Evolutionary conservation across 2,888 invertebrate genomes (phyloP).

Genomic region (Polymixis flavicincta): DNA sequence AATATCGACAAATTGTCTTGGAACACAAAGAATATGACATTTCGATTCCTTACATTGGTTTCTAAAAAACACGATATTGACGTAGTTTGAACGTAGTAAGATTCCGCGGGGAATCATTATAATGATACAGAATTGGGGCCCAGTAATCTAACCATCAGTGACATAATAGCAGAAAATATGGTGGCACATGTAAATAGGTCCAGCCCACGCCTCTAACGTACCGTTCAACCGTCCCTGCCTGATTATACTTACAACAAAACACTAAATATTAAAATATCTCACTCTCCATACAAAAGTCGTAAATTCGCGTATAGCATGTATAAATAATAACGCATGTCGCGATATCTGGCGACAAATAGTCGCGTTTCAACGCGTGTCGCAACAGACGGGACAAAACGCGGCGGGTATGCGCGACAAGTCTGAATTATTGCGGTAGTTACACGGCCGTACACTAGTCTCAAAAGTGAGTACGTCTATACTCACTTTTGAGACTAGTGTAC

Average conservation of each 20-base stretch:
- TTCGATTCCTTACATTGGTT: too few species aligned
- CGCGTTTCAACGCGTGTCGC: slow-evolving; percentile 73
- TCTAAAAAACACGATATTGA: too few species aligned
- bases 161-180: slow-evolving; percentile 11
- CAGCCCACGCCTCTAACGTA: slow-evolving; percentile 15
- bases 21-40: too few species aligned
- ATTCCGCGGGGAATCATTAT: too few species aligned
- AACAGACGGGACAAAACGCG: slow-evolving; percentile 63
- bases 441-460: too few species aligned
- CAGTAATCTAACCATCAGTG: not conserved
- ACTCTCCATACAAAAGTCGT: slow-evolving; percentile 51
- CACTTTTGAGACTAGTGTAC: slow-evolving; percentile 37
- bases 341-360: slow-evolving; percentile 82
- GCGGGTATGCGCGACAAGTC: slow-evolving; percentile 65
- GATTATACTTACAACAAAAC: slow-evolving; percentile 51
- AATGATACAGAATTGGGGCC: too few species aligned
- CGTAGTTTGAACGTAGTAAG: too few species aligned
- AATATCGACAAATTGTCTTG: too few species aligned
- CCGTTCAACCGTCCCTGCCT: slow-evolving; percentile 1
- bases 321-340: slow-evolving; percentile 71
- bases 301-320: slow-evolving; percentile 60
- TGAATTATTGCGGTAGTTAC: slow-evolving; percentile 62
- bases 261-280: slow-evolving; percentile 60
- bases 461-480: too few species aligned
- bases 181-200: not conserved